Percentiles rank a stretch among this genome's conserved stretches.
phyloP scores from a whole-genome alignment of 1,140 invertebrate species.

The Lethrus apterus region DNA sequence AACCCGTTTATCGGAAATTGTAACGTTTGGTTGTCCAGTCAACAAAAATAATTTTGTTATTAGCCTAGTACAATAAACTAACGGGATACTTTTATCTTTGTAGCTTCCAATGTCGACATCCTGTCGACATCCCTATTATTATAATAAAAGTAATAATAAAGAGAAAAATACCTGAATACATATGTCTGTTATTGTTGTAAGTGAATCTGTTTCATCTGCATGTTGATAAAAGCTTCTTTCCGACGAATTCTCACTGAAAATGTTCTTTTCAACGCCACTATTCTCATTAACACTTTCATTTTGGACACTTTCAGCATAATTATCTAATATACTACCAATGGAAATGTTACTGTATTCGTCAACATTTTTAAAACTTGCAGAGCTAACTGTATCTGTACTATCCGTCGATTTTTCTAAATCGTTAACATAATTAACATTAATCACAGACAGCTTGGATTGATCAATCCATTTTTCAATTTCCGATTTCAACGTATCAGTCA shows the following conservation, averaged over 20 bases:
- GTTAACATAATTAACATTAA: conserved; percentile 27
- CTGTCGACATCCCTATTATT: conserved; percentile 34
- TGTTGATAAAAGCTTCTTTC: conserved; percentile 33
- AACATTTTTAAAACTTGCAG: too few species aligned
- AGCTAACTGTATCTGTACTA: too few species aligned
- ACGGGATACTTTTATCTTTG: conserved; percentile 55
- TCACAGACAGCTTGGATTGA: conserved; percentile 34
- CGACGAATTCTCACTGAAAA: conserved; percentile 29
- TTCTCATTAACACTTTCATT: conserved; percentile 25
- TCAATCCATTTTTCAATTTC: conserved; percentile 39
- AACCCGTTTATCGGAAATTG: conserved; percentile 59
- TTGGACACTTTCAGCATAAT: conserved; percentile 20
- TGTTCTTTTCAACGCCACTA: conserved; percentile 19
- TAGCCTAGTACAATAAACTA: conserved; percentile 69
- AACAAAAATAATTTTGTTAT: conserved; percentile 70
- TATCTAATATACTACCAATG: conserved; percentile 22
- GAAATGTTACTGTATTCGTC: conserved; percentile 22
- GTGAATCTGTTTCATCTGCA: conserved; percentile 25
- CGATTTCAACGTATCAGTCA: conserved; percentile 31
- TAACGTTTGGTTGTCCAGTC: conserved; percentile 51
- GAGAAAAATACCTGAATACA: conserved; percentile 19
- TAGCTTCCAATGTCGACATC: conserved; percentile 59
- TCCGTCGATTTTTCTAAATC: too few species aligned
- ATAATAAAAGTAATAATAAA: conserved; percentile 15
- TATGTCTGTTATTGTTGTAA: conserved; percentile 10